phyloP scores from a whole-genome alignment of 2,113 vertebrate species.

The Gavia stellata region DNA sequence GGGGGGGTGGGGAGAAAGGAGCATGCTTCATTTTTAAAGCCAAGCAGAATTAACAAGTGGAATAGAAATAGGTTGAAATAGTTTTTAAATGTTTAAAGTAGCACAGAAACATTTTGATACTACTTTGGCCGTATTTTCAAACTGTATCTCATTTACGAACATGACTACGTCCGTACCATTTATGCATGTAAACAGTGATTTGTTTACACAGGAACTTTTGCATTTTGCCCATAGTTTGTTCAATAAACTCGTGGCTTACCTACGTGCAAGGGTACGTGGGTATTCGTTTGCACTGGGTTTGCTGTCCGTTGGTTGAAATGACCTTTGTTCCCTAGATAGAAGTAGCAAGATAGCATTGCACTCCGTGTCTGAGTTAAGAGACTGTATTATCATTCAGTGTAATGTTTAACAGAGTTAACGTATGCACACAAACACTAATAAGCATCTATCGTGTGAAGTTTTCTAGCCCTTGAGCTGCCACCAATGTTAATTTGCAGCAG shows the following conservation, averaged over 20 bases:
- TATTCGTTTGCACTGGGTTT: neutral
- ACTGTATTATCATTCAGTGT: neutral
- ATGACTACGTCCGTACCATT: rapidly evolving
- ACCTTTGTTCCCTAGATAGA: neutral
- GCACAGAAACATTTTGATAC: neutral
- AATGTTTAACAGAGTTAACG: neutral
- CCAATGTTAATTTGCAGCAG: neutral
- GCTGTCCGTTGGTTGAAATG: neutral
- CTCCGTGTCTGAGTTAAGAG: neutral
- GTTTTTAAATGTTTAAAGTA: neutral
- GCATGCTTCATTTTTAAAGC: neutral
- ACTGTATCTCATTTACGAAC: neutral
- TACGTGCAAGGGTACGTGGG: rapidly evolving
- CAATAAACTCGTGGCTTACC: neutral
- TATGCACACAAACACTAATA: neutral
- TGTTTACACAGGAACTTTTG: neutral
- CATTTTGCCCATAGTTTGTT: neutral
- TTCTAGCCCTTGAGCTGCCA: neutral
- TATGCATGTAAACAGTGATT: neutral
- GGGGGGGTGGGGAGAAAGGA: neutral
- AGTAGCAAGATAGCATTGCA: neutral
- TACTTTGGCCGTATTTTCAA: neutral
- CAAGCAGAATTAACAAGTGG: neutral
- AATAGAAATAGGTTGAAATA: neutral
- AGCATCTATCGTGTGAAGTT: neutral